These are phyloP conservation scores for Macroglossus sobrinus DNA, from an alignment of 2,113 vertebrate genomes.

Conservation along the genomic window DNA sequence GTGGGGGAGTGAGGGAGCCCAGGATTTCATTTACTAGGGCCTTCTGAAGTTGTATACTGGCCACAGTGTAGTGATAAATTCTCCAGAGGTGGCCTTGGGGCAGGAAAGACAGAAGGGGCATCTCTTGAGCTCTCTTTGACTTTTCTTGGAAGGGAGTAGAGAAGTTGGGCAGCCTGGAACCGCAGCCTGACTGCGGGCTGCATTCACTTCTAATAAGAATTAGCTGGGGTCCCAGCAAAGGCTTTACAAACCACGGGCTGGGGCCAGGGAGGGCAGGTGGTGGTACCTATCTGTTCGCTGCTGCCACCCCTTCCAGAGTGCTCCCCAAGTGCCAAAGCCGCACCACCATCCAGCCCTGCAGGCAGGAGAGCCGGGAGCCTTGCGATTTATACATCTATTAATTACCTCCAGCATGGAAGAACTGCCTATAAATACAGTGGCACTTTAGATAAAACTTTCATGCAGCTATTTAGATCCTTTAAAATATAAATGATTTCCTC, in stretches of 20 bases:
- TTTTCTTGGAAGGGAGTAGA: background rate
- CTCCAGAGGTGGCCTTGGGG: fast-evolving
- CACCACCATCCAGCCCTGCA: background rate
- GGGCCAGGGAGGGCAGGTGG: too few relatives aligned
- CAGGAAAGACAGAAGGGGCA: background rate
- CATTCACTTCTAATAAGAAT: background rate
- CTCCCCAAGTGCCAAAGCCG: background rate
- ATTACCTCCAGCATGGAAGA: constrained; percentile 83
- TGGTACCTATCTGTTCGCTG: fast-evolving
- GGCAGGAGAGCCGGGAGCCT: constrained; percentile 61
- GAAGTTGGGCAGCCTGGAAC: background rate
- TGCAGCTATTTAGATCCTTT: constrained; percentile 89
- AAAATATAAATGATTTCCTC: constrained; percentile 93
- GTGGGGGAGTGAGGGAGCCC: fast-evolving
- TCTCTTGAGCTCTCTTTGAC: background rate
- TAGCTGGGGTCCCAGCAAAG: background rate
- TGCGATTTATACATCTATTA: constrained; percentile 87
- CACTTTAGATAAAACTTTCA: constrained; percentile 91
- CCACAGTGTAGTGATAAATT: background rate
- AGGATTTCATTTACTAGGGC: background rate
- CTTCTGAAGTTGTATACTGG: fast-evolving
- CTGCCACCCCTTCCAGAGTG: background rate
- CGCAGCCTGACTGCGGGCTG: fast-evolving
- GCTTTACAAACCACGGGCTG: background rate
- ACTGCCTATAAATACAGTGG: constrained; percentile 83